Evolutionary conservation across 2,888 invertebrate species (phyloP).

Genomic region (Drosophila recens): DNA sequence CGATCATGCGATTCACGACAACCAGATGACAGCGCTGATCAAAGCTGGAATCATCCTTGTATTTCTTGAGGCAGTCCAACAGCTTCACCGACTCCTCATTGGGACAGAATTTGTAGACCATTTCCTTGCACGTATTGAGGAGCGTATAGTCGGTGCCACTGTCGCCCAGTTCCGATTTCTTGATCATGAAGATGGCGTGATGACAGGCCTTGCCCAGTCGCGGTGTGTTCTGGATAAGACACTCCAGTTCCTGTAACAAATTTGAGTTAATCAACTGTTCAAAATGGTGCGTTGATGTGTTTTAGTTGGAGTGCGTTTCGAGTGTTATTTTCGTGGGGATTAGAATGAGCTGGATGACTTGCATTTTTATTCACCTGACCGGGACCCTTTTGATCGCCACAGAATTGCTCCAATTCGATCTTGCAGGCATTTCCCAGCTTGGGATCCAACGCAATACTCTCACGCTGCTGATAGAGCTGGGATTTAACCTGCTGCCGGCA

Average conservation of each 20-base stretch:
- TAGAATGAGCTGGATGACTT: conserved; percentile 65
- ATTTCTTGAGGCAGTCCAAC: conserved; percentile 91
- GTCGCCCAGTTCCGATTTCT: conserved; percentile 94
- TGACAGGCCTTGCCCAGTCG: conserved; percentile 90
- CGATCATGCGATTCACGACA: conserved; percentile 94
- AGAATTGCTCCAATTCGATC: conserved; percentile 91
- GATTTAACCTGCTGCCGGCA: conserved; percentile 96
- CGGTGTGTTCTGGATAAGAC: conserved; percentile 89
- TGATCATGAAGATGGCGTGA: conserved; percentile 92
- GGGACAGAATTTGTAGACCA: conserved; percentile 94
- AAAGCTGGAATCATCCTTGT: conserved; percentile 92
- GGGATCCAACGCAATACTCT: conserved; percentile 94
- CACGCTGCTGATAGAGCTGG: conserved; percentile 96
- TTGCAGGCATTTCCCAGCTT: conserved; percentile 93
- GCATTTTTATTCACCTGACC: conserved; percentile 85
- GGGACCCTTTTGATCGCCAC: conserved; percentile 90
- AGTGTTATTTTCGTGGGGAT: conserved; percentile 29
- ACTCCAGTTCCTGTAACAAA: conserved; percentile 90
- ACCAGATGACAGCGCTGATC: conserved; percentile 93
- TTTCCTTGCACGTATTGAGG: conserved; percentile 92
- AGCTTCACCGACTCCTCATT: conserved; percentile 89
- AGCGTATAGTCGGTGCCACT: conserved; percentile 95
- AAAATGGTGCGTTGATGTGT: not conserved
- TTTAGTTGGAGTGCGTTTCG: conserved; percentile 3
- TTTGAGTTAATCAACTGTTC: not conserved